A percentile compares a stretch with the other conserved stretches of the same genome.
phyloP scores from a whole-genome alignment of 2,888 invertebrate species.

The Drosophila trichaetosa region DNA sequence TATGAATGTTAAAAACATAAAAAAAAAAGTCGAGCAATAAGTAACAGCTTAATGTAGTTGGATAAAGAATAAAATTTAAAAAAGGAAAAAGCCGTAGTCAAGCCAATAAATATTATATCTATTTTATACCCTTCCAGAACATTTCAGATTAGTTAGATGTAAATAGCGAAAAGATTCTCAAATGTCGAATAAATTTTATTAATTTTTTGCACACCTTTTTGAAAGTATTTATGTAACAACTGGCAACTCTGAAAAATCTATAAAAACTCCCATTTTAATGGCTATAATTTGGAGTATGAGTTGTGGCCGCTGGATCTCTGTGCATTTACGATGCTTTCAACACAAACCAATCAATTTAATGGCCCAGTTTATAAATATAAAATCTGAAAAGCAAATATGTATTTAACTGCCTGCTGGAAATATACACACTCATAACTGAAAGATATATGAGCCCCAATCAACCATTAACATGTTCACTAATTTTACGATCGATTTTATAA shows the following conservation, averaged over 20 bases:
- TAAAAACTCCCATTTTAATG: neutral
- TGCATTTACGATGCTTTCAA: constrained; percentile 68
- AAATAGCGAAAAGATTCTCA: too few relatives aligned
- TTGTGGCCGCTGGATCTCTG: constrained; percentile 2
- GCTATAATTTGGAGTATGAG: neutral
- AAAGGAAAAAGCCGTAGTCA: neutral
- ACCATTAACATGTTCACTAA: constrained; percentile 82
- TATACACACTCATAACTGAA: constrained; percentile 32
- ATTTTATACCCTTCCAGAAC: neutral
- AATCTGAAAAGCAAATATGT: constrained; percentile 46
- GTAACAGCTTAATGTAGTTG: neutral
- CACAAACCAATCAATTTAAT: constrained; percentile 73
- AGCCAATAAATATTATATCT: neutral
- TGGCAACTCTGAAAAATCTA: neutral
- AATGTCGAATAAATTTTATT: neutral
- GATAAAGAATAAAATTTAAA: neutral
- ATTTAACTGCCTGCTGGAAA: constrained; percentile 35
- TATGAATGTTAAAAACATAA: neutral
- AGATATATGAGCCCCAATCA: constrained; percentile 75
- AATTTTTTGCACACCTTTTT: neutral
- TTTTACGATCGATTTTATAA: constrained; percentile 76
- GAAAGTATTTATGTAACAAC: neutral
- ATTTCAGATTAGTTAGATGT: neutral
- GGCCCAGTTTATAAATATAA: constrained; percentile 46
- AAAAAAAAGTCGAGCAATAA: neutral